Conservation (phyloP, 2,888 invertebrate species). For the Latheticus oryzae region DNA sequence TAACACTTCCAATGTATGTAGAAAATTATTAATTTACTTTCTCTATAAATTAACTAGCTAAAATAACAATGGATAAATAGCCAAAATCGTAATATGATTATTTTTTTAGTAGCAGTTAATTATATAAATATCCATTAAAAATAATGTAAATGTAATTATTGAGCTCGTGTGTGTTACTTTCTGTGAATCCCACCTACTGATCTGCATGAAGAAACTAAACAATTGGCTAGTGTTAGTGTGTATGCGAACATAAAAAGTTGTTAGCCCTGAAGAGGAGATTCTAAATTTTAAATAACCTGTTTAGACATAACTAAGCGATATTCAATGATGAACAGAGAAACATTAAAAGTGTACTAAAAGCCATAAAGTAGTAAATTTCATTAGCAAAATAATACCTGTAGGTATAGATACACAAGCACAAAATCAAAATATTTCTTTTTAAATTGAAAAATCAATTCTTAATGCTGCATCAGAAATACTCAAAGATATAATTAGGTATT, state of each 20-base stretch:
- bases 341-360: background rate
- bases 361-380: background rate
- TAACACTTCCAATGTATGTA: constrained; percentile 54
- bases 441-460: no score
- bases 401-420: no score
- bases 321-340: constrained; percentile 10
- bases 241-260: constrained; percentile 55
- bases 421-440: no score
- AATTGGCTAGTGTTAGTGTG: constrained; percentile 44
- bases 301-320: constrained; percentile 38
- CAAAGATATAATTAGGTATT: no score
- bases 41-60: constrained; percentile 38
- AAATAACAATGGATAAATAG: constrained; percentile 12
- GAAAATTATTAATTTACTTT: constrained; percentile 54
- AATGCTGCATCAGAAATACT: no score
- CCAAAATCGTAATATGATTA: no score
- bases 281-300: constrained; percentile 54
- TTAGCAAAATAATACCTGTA: no score
- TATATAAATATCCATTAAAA: constrained; percentile 2
- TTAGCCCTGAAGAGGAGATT: constrained; percentile 58
- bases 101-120: no score
- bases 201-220: constrained; percentile 48
- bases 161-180: constrained; percentile 16
- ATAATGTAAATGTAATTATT: constrained; percentile 1
- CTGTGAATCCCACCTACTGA: constrained; percentile 49